Conservation (phyloP, 2,797 vertebrate genomes). For the Ctenopoma multispine region DNA sequence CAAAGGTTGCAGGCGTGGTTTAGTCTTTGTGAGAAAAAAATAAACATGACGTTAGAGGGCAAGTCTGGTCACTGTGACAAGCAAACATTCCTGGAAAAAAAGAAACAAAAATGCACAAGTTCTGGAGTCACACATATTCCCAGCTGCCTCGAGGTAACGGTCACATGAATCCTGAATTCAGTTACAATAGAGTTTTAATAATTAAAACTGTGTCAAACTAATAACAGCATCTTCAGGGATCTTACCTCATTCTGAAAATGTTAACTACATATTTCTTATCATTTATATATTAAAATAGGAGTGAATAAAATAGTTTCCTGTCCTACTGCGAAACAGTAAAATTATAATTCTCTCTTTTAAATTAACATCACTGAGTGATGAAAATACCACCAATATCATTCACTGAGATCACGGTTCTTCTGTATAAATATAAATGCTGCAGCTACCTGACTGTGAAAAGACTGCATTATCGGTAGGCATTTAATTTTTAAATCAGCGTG, state of each 20-base stretch:
- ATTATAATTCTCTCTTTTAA: constrained; percentile 13
- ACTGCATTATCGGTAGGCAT: background rate
- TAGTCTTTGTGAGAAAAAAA: constrained; percentile 67
- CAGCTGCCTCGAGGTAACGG: background rate
- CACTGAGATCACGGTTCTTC: constrained; percentile 8
- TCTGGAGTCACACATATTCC: constrained; percentile 71
- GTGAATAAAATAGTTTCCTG: background rate
- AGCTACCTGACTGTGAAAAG: constrained; percentile 1
- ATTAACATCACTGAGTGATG: constrained; percentile 7
- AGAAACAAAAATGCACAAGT: constrained; percentile 70
- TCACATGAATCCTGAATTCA: constrained; percentile 1
- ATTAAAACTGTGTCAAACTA: constrained; percentile 13
- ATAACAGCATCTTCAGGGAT: background rate
- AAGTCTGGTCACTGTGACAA: constrained; percentile 86
- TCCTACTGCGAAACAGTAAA: background rate
- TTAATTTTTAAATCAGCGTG: constrained; percentile 11
- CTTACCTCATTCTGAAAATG: constrained; percentile 6
- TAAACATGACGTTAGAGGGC: constrained; percentile 84
- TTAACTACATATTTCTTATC: constrained; percentile 14
- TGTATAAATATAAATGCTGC: constrained; percentile 1
- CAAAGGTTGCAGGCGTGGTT: constrained; percentile 88
- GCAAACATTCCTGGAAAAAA: constrained; percentile 86
- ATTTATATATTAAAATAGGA: constrained; percentile 1
- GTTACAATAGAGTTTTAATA: constrained; percentile 22
- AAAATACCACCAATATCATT: constrained; percentile 13